A percentile compares a stretch with the other conserved stretches of the same genome.
These are phyloP conservation scores for Circaetus cinerascens DNA, from an alignment of 2,113 vertebrate species.

Conservation along the genomic window DNA sequence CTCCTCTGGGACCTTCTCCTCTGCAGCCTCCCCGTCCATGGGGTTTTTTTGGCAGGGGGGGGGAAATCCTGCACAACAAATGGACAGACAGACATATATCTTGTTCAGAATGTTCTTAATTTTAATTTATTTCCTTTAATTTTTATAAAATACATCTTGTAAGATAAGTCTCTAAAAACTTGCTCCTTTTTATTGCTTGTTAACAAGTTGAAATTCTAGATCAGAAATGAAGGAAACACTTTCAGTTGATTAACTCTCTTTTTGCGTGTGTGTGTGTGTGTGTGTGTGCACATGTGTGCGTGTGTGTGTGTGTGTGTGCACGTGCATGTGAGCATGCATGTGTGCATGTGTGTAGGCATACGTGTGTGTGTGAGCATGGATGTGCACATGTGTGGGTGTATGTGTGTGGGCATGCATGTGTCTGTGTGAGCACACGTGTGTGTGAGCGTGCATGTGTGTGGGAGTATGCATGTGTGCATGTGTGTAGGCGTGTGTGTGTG, in stretches of 20 bases:
- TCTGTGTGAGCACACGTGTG: too few species aligned
- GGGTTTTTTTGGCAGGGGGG: rapidly evolving
- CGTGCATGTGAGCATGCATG: too few species aligned
- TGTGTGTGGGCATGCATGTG: too few species aligned
- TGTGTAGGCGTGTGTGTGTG: too few species aligned
- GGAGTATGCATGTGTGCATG: too few species aligned
- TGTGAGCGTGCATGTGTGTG: too few species aligned
- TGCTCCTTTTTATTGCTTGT: conserved; percentile 75
- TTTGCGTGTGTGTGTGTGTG: not conserved
- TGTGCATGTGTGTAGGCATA: too few species aligned
- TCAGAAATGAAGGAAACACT: conserved; percentile 73
- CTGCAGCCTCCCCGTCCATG: not conserved
- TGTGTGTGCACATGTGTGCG: not conserved
- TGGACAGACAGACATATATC: not conserved
- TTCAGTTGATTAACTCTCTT: conserved; percentile 73
- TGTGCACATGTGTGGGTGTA: too few species aligned
- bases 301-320: not conserved
- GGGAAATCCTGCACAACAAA: not conserved
- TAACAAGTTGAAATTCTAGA: conserved; percentile 74
- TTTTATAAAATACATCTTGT: conserved; percentile 80
- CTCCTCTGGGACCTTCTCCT: not conserved
- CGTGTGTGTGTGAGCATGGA: too few species aligned
- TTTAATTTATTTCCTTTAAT: conserved; percentile 78
- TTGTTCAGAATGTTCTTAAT: conserved; percentile 73
- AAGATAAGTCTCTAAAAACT: conserved; percentile 77